Evolutionary conservation across 2,888 invertebrate species (phyloP), one percentile per base, ranked within the genome.

Genomic region (Cosmorhoe ocellata): DNA sequence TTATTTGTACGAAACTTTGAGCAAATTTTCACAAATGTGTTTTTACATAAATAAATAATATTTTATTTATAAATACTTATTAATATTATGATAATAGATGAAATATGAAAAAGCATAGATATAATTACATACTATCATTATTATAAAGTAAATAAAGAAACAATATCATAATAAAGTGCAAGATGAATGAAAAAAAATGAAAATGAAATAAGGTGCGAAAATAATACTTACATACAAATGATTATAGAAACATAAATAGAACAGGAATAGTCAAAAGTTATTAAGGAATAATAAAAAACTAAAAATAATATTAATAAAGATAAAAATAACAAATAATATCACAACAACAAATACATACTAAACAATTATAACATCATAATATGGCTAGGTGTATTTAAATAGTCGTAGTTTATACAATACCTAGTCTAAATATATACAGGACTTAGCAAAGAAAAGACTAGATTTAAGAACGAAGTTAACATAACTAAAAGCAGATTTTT

Each of bases 1-100:
- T 86, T 87, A 88, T 88, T 88, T 86, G 87, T 86, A 88, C 82
- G 85, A 79, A 72, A 74, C 68, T 56, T 71, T 67, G 61, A 59
- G 50, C 48, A 68, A 67, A 63, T 60, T 61, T 24, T 24, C 24
- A 24, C 7, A 7, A 7, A 24, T 4, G 24, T 24, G 24, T 24
- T 24, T 24, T 7, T 5, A 24, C 49, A 24, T 36, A 27, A 58
- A 44, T 58, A 47, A 59, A 43, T 11, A 30, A 24, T 11, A 30
- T 18, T 34, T 39, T 12, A 24, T 3, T 24, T 24, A 12, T 44
- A 26, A 44, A 44, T 18, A 18, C n/a, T 18, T 18, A 18, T 18
- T 3, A 18, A 18, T 18, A 18, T 3, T 18, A 18, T 3, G 18
- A 18, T 4, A 18, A 18, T 18, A 18, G 18, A 4, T n/a, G 18